Evolutionary conservation across 2,797 vertebrate genomes (phyloP).

Genomic region (Gymnocypris eckloni): DNA sequence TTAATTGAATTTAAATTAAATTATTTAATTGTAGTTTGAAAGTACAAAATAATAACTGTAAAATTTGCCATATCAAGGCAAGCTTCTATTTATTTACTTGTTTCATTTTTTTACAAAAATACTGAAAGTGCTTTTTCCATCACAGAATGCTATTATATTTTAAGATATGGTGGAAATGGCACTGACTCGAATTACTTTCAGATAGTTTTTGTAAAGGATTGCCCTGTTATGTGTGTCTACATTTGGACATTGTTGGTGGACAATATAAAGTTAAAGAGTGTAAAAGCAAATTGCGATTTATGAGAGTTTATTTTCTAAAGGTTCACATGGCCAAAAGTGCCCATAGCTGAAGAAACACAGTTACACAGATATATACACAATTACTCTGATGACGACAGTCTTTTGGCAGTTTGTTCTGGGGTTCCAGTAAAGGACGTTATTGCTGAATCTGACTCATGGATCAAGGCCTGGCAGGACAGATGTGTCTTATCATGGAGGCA

Average conservation of each 20-base stretch:
- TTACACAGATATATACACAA: slow-evolving; percentile 16
- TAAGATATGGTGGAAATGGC: neutral
- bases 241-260: neutral
- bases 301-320: neutral
- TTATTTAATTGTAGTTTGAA: no score
- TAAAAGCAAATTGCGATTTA: neutral
- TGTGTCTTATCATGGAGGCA: slow-evolving; percentile 43
- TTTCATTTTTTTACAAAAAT: neutral
- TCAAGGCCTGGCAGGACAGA: slow-evolving; percentile 21
- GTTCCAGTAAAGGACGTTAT: slow-evolving; percentile 46
- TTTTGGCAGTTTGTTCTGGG: slow-evolving; percentile 43
- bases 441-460: slow-evolving; percentile 46
- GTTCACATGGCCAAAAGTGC: neutral
- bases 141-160: neutral
- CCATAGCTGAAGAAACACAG: slow-evolving; percentile 9
- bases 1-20: neutral
- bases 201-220: neutral
- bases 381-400: slow-evolving; percentile 33
- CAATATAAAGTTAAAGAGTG: neutral
- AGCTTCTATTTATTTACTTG: no score
- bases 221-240: neutral
- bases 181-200: neutral
- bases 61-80: neutral
- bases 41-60: neutral
- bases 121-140: neutral